phyloP scores from a whole-genome alignment of 1,140 invertebrate species.

The Parapsyche elsis region DNA sequence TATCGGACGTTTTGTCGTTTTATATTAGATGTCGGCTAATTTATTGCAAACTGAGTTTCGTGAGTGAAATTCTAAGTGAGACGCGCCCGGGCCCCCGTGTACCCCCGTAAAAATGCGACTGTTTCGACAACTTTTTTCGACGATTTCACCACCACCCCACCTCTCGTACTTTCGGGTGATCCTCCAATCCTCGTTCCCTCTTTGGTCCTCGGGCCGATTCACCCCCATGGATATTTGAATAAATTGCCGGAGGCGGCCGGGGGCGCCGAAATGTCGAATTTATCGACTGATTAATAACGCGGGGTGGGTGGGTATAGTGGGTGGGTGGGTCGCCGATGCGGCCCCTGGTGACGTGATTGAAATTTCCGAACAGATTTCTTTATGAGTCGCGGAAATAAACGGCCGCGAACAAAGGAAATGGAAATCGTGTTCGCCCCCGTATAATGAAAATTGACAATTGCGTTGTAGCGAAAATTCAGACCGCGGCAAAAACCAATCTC shows the following conservation, averaged over 20 bases:
- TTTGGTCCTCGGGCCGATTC: conserved; percentile 9
- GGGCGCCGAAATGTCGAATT: conserved; percentile 53
- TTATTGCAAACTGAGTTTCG: conserved; percentile 57
- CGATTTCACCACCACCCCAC: not conserved
- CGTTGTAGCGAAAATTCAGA: conserved; percentile 28
- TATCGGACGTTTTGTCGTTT: conserved; percentile 57
- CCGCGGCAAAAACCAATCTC: conserved; percentile 9
- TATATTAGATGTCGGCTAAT: conserved; percentile 57
- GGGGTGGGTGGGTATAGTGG: not conserved
- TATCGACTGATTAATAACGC: conserved; percentile 57
- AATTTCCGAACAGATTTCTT: conserved; percentile 43
- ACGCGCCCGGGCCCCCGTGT: conserved; percentile 1
- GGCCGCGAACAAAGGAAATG: conserved; percentile 33
- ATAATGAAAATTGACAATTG: conserved; percentile 32
- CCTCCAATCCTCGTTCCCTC: not conserved
- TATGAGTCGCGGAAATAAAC: conserved; percentile 37
- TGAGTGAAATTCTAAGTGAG: conserved; percentile 56
- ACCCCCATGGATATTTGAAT: conserved; percentile 54
- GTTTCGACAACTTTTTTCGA: conserved; percentile 14
- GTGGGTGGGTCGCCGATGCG: not conserved
- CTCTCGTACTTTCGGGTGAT: not conserved
- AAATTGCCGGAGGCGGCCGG: conserved; percentile 51
- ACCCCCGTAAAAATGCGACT: conserved; percentile 15
- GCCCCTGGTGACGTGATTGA: conserved; percentile 42
- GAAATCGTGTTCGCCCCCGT: conserved; percentile 25